Evolutionary conservation across 2,888 invertebrate genomes (phyloP).

Genomic region (Nycteola revayana): DNA sequence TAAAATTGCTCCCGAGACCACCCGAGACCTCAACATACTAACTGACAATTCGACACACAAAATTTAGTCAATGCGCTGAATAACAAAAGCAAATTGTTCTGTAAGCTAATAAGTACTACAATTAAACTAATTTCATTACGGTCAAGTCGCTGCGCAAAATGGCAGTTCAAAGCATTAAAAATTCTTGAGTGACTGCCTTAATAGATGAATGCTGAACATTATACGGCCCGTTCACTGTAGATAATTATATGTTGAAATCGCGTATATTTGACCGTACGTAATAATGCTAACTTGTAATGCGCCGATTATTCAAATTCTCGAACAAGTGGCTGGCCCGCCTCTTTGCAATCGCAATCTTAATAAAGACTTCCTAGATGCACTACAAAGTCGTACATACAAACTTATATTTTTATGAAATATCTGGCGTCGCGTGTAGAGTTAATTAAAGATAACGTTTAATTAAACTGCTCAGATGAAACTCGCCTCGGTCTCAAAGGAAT

Average conservation of each 20-base stretch:
- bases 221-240: conserved; percentile 35
- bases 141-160: conserved; percentile 36
- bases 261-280: conserved; percentile 52
- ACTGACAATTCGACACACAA: conserved; percentile 15
- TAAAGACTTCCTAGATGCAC: conserved; percentile 78
- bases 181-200: conserved; percentile 42
- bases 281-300: conserved; percentile 63
- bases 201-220: conserved; percentile 45
- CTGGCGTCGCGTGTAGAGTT: conserved; percentile 55
- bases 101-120: too few species aligned
- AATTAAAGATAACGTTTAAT: conserved; percentile 76
- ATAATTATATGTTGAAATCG: conserved; percentile 51
- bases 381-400: conserved; percentile 49
- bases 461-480: conserved; percentile 45
- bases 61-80: conserved; percentile 11
- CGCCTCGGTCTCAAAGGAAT: conserved; percentile 21
- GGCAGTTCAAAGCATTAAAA: conserved; percentile 38
- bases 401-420: conserved; percentile 63
- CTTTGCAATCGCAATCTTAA: conserved; percentile 78
- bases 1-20: too few species aligned
- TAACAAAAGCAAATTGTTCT: conserved; percentile 8
- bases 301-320: conserved; percentile 74
- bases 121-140: too few species aligned
- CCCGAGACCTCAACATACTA: too few species aligned
- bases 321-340: conserved; percentile 68